Evolutionary conservation across 2,888 invertebrate species (phyloP).

Genomic region (Eupithecia subumbrata): DNA sequence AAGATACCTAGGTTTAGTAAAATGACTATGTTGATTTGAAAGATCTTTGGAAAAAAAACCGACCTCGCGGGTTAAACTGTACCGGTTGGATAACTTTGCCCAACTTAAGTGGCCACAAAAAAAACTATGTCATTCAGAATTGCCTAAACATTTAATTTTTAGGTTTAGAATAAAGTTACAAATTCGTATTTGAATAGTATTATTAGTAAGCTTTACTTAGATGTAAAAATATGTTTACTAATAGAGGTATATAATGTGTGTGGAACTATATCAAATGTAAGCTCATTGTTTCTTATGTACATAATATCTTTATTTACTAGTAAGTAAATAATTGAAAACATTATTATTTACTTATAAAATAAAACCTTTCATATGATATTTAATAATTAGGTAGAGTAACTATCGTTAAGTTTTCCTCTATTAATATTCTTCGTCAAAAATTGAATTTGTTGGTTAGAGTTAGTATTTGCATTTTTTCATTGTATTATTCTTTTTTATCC

Average conservation of each 20-base stretch:
- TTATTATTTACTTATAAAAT: background rate
- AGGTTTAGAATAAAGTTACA: background rate
- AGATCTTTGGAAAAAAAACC: background rate
- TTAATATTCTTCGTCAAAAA: background rate
- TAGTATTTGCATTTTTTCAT: background rate
- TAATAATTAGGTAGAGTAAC: background rate
- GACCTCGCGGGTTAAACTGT: background rate
- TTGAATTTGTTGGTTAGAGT: background rate
- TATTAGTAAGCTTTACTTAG: slow-evolving; percentile 26
- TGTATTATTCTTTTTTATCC: background rate
- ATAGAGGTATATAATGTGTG: background rate
- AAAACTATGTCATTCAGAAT: background rate
- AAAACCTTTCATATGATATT: background rate
- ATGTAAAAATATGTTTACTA: background rate
- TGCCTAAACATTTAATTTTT: slow-evolving; percentile 9
- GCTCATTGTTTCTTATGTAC: background rate
- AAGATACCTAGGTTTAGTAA: background rate
- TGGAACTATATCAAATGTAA: background rate
- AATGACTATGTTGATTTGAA: background rate
- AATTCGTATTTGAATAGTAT: slow-evolving; percentile 25
- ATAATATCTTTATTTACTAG: slow-evolving; percentile 2
- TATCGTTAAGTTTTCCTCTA: background rate
- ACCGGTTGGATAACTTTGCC: background rate
- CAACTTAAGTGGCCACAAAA: slow-evolving; percentile 3
- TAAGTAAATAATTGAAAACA: background rate